Evolutionary conservation across 1,140 invertebrate species (phyloP), one percentile per base, ranked within the genome.

Genomic region (Chironomus tepperi): DNA sequence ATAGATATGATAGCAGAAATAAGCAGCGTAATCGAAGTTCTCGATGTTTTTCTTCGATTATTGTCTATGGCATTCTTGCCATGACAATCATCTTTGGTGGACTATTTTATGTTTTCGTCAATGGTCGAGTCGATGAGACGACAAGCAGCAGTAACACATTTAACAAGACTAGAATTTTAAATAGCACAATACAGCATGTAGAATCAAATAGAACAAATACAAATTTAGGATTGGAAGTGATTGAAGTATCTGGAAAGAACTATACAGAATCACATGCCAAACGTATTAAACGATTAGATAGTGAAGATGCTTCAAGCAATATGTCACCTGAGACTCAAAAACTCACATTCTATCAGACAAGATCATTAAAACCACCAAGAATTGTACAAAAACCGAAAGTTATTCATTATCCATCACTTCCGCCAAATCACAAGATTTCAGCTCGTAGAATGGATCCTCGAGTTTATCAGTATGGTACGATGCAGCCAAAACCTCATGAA

Each of bases 271-370:
- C 19, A 15, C n/a, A 16, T 18, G 8, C 65, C 9, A 70, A 70
- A 70, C 65, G 65, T 18, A 70, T 70, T 19, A 70, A 70, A 19
- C n/a, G 65, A 70, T 16, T 70, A 18, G 65, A 70, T 70, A 21
- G 65, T 21, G 12, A 57, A 57, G 19, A 70, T 70, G 65, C 2
- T 67, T 16, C n/a, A 19, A 8, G 9, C 16, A 18, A 18, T 18
- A 18, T 5, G n/a, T 57, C 47, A 57, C 65, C 65, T 21, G 65
- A 70, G 1, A 9, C n/a, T 5, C 65, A 70, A 21, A 70, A 70
- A 70, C 18, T 70, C n/a, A 70, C 18, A 18, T 70, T 70, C 0
- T 10, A 19, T 18, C 18, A 16, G 12, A 70, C 6, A 21, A 16
- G 65, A 57, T 57, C 47, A n/a, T 70, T 18, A 6, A 70, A 70